phyloP scores from a whole-genome alignment of 2,113 vertebrate genomes.

The Lagopus muta region DNA sequence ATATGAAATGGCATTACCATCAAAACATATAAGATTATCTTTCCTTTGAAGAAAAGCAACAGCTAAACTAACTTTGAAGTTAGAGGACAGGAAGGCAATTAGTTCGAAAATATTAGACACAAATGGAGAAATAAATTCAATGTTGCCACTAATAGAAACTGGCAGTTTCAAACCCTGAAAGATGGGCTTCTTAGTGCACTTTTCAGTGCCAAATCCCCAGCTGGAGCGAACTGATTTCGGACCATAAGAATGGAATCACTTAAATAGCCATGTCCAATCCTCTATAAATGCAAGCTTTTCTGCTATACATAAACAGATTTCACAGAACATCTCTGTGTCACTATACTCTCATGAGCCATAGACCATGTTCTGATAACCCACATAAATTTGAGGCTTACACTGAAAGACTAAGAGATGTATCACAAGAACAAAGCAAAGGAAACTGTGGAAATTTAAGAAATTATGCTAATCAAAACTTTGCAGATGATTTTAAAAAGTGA shows the following conservation, averaged over 20 bases:
- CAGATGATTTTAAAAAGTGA: neutral
- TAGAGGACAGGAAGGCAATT: slow-evolving; percentile 24
- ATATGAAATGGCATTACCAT: slow-evolving; percentile 48
- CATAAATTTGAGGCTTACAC: neutral
- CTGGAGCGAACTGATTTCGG: neutral
- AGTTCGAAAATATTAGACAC: slow-evolving; percentile 4
- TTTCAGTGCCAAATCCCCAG: neutral
- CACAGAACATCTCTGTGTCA: neutral
- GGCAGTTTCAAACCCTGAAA: slow-evolving; percentile 5
- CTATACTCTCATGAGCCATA: neutral
- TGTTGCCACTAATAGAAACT: neutral
- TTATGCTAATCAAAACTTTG: neutral
- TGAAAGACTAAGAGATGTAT: neutral
- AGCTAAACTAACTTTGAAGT: slow-evolving; percentile 22
- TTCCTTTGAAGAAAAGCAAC: slow-evolving; percentile 32
- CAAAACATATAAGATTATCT: slow-evolving; percentile 37
- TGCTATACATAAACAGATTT: neutral
- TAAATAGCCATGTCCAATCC: neutral
- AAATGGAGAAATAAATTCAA: neutral
- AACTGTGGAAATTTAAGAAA: neutral
- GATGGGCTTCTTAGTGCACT: neutral
- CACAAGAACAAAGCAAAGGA: neutral
- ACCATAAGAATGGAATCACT: neutral
- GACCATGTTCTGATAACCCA: neutral
- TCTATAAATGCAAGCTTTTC: neutral